These are phyloP conservation scores for Malurus melanocephalus DNA, from an alignment of 2,113 vertebrate genomes.

Conservation along the genomic window DNA sequence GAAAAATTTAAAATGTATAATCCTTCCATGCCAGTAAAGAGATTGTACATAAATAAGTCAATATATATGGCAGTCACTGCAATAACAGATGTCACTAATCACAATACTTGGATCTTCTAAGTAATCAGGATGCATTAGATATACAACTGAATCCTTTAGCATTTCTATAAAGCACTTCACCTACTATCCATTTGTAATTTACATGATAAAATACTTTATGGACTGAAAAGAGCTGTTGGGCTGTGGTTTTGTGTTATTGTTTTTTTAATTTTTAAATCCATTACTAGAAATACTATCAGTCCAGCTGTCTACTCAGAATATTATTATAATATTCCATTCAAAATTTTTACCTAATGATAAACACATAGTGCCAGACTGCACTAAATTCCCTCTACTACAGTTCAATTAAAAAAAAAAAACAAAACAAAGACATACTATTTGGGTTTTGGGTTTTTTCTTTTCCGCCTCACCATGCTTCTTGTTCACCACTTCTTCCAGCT, in stretches of 20 bases:
- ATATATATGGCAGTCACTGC: background rate
- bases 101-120: background rate
- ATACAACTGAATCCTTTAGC: background rate
- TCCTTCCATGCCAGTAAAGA: background rate
- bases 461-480: conserved; percentile 97
- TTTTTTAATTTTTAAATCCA: background rate
- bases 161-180: background rate
- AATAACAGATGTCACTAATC: background rate
- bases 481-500: conserved; percentile 95
- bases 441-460: conserved; percentile 96
- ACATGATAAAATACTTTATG: background rate
- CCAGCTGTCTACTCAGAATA: background rate
- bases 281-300: background rate
- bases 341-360: background rate
- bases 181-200: background rate
- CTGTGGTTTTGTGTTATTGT: background rate
- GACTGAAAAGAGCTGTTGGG: background rate
- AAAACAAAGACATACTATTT: conserved; percentile 88
- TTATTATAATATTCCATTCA: background rate
- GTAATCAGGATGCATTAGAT: background rate
- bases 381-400: conserved; percentile 2
- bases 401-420: conserved; percentile 45
- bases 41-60: background rate
- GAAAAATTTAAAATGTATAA: background rate
- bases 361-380: background rate